Base-by-base conservation (phyloP, 2,113 vertebrate genomes). In the Spizaetus ornatus region DNA sequence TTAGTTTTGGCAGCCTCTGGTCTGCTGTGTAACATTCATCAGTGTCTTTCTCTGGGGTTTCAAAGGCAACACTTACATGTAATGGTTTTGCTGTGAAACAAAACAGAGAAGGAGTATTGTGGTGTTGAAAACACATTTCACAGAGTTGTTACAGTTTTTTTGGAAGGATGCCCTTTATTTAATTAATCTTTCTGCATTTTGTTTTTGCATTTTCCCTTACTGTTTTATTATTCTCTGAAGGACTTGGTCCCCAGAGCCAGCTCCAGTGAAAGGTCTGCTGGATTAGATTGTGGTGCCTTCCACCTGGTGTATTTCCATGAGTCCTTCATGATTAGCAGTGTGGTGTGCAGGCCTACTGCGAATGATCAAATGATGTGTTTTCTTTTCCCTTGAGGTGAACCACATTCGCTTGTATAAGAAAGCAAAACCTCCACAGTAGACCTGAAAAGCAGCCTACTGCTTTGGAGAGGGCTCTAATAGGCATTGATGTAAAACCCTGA, bases 71-170 rank as follows among this genome's bases (percentile, higher is more conserved):
- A 94, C 96, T 97, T 98, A 95, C 19, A 77, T 70, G 88, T 96
- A 97, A 97, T 97, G 96, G 82, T 96, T 98, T 96, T 96, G 82
- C 96, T 96, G 85, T 96, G 95, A 97, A 96, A 95, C 94, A 95
- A 98, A 97, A 97, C 95, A 97, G 96, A 97, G 96, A 90, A 95
- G 73, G 83, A 85, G 78, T 65, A 94, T 93, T 89, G 85, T 92
- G 94, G 94, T 96, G 97, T 80, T 97, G 97, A 98, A 97, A 97
- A 97, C 81, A 86, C 93, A 96, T 98, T 97, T 97, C 91, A 85
- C 70, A 74, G 83, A 86, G 95, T 96, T 97, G 95, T 97, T 95
- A 76, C 63, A 26, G 56, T 9, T 80, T 83, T 95, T 91, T 94
- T 97, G 93, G 97, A 97, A 96, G 63, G 88, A 86, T 86, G 90